Evolutionary conservation across 2,113 vertebrate genomes (phyloP).

Genomic region (Ivindomyrus marchei): DNA sequence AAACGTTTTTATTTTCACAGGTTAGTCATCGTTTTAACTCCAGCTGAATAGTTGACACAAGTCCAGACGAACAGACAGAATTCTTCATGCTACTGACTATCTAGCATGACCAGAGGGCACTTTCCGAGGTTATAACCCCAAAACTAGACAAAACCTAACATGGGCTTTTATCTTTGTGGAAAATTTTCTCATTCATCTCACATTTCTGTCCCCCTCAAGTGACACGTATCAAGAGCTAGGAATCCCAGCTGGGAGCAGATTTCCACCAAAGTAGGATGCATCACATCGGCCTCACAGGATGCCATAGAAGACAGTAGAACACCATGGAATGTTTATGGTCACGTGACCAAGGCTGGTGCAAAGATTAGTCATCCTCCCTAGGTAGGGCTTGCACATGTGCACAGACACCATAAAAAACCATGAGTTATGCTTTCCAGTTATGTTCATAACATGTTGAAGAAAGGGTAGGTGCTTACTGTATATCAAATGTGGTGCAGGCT

Average conservation of each 20-base stretch:
- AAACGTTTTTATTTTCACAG: neutral
- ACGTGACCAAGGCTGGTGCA: neutral
- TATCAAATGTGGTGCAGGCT: too few species aligned
- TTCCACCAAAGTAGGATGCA: neutral
- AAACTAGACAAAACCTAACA: neutral
- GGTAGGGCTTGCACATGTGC: neutral
- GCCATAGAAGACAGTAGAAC: neutral
- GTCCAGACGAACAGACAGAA: neutral
- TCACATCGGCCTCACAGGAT: neutral
- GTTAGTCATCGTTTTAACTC: neutral
- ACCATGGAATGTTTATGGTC: neutral
- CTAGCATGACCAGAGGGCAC: neutral
- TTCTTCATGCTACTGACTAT: neutral
- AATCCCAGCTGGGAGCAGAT: neutral
- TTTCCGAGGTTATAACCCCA: neutral
- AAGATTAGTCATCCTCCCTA: neutral
- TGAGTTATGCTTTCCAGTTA: neutral
- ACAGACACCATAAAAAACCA: neutral
- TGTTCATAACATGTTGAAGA: neutral
- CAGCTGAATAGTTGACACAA: neutral
- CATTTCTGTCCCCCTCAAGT: neutral
- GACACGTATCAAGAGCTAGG: neutral
- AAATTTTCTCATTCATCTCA: neutral
- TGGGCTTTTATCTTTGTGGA: neutral
- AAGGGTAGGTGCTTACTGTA: neutral